phyloP scores from a whole-genome alignment of 2,797 vertebrate genomes.

The Esox lucius region DNA sequence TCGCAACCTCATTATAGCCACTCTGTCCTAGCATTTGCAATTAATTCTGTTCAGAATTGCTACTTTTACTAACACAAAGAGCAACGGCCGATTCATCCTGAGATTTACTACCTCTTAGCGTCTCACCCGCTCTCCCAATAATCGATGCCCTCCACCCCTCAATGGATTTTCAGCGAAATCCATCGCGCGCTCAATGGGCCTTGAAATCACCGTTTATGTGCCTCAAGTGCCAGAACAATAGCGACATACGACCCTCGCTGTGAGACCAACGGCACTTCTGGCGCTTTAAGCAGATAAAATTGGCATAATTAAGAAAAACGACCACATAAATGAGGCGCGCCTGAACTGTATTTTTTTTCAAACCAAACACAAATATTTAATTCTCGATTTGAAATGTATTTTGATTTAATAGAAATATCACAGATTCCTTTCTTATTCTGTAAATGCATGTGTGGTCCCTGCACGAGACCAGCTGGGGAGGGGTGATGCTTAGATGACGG shows the following conservation, averaged over 20 bases:
- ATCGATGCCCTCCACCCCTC: slow-evolving; percentile 62
- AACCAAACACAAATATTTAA: neutral
- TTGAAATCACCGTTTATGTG: slow-evolving; percentile 76
- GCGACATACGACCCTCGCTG: slow-evolving; percentile 65
- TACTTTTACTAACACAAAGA: neutral
- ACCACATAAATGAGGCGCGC: neutral
- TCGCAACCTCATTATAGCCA: neutral
- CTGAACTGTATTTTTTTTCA: neutral
- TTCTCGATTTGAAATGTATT: neutral
- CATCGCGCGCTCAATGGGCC: slow-evolving; percentile 77
- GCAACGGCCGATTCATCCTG: slow-evolving; percentile 10
- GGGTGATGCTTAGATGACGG: slow-evolving; percentile 19
- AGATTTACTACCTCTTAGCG: slow-evolving; percentile 42
- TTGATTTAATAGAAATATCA: neutral
- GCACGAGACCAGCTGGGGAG: slow-evolving; percentile 42
- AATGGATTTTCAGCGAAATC: slow-evolving; percentile 69
- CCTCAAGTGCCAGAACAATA: slow-evolving; percentile 71
- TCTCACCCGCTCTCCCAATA: slow-evolving; percentile 45
- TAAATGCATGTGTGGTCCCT: slow-evolving; percentile 1
- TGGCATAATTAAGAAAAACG: slow-evolving; percentile 2
- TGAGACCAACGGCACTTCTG: slow-evolving; percentile 70
- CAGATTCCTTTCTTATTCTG: neutral
- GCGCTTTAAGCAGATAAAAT: slow-evolving; percentile 32
- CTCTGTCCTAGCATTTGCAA: slow-evolving; percentile 12
- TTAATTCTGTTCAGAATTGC: slow-evolving; percentile 11